Evolutionary conservation across 2,797 vertebrate species (phyloP), one percentile per base, ranked within the genome.

Genomic region (Crax fasciolata): DNA sequence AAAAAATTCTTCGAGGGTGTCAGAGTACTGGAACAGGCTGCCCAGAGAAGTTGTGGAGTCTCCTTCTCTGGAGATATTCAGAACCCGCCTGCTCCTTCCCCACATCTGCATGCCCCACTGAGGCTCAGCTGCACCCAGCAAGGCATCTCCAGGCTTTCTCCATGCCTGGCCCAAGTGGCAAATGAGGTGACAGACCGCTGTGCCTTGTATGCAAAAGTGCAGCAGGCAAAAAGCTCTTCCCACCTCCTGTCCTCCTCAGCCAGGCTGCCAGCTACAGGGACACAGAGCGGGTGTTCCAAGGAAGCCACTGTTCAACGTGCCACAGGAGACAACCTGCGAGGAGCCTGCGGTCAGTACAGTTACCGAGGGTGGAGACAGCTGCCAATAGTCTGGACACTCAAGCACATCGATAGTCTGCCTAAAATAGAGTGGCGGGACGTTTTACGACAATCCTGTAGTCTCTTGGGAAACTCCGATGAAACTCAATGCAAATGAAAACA

Each of bases 401-500:
- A 9, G 38, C 24, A 51, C 57, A 44, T 63, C 55, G 68, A 72
- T 14, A 44, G 48, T 23, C 49, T 81, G 46, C 74, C 38, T 30
- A 52, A 87, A 94, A 87, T 78, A 91, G 83, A 81, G 67, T 28
- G n/a, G 17, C 38, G 25, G 73, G 43, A 66, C 81, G 51, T 46
- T 57, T 57, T 4, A 11, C 8, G 11, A 74, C 71, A 72, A 32
- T 9, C 74, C 73, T 74, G 28, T 25, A 55, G 24, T n/a, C 92
- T 89, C 78, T 48, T 71, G 85, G 85, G 90, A 91, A 80, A 35
- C 55, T 81, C 66, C 1, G 0, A 28, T 24, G 80, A 87, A 84
- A 77, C 28, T 74, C 59, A 74, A 71, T 27, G 63, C 83, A 90
- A 79, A 90, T 35, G 82, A 90, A 92, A 91, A 6, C 71, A 67